These are phyloP conservation scores for Portevinia maculata DNA, from an alignment of 2,888 invertebrate species.

Conservation along the genomic window DNA sequence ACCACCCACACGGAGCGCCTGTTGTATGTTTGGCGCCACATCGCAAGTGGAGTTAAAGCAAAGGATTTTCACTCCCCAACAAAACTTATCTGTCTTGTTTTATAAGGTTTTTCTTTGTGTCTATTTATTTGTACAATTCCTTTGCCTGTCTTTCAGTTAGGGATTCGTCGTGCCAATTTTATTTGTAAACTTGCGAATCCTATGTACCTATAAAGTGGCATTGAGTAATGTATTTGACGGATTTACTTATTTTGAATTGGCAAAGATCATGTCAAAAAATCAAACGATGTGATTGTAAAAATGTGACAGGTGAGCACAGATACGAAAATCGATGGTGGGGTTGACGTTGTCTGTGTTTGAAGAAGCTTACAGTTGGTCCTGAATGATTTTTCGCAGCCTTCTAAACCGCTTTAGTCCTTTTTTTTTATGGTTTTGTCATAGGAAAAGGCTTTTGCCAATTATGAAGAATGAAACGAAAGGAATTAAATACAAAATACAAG, in stretches of 20 bases:
- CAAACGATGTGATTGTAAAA: conserved; percentile 20
- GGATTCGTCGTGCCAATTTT: conserved; percentile 37
- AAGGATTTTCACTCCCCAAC: conserved; percentile 51
- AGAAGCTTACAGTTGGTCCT: too few species aligned
- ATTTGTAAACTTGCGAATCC: conserved; percentile 20
- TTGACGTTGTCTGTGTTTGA: too few species aligned
- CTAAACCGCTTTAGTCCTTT: too few species aligned
- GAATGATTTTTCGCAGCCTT: too few species aligned
- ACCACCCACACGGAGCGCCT: conserved; percentile 22
- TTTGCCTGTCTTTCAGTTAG: conserved; percentile 50
- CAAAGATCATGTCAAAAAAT: conserved; percentile 54
- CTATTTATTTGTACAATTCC: conserved; percentile 21
- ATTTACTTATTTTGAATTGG: conserved; percentile 57
- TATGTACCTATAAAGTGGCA: conserved; percentile 9
- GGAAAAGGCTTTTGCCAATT: too few species aligned
- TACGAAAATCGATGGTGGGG: conserved; percentile 2
- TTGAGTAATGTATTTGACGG: conserved; percentile 46
- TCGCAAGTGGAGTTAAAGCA: conserved; percentile 64
- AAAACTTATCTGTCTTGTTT: conserved; percentile 63
- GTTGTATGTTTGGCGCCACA: conserved; percentile 61
- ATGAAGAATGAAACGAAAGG: too few species aligned
- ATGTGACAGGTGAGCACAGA: neutral
- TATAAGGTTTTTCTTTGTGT: conserved; percentile 28
- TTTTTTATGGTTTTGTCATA: too few species aligned
- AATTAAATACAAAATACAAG: too few species aligned